Percentiles rank a stretch among this genome's conserved stretches.
Conservation (phyloP, 2,888 invertebrate species). For the Folsomia manolachei region DNA sequence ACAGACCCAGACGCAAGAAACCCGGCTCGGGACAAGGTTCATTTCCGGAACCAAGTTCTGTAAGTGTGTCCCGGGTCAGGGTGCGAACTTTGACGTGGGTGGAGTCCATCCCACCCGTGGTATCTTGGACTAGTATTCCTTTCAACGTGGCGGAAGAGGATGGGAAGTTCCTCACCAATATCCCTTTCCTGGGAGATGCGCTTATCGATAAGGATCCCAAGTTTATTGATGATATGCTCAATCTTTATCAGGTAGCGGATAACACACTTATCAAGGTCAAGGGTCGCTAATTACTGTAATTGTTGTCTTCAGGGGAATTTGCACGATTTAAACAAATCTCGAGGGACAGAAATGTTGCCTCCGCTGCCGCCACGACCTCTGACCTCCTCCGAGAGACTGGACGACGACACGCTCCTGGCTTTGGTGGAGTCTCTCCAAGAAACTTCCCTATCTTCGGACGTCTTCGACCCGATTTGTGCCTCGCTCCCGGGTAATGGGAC, state of each 20-base stretch:
- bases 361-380: neutral
- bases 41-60: too few species aligned
- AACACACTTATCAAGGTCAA: too few species aligned
- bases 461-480: slow-evolving; percentile 25
- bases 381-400: slow-evolving; percentile 29
- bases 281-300: neutral
- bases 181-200: slow-evolving; percentile 45
- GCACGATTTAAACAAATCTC: neutral
- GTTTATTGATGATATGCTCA: slow-evolving; percentile 43
- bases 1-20: neutral
- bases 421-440: neutral
- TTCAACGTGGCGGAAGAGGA: slow-evolving; percentile 43
- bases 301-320: neutral
- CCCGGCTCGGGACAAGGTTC: neutral
- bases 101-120: slow-evolving; percentile 32
- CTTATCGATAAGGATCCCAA: slow-evolving; percentile 43
- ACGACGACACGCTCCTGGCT: neutral
- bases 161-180: slow-evolving; percentile 42
- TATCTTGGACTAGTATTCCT: slow-evolving; percentile 40
- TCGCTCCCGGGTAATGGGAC: slow-evolving; percentile 34
- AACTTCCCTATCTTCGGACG: too few species aligned
- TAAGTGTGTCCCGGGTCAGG: too few species aligned
- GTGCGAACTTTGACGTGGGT: slow-evolving; percentile 27
- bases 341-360: too few species aligned
- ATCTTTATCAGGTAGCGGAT: slow-evolving; percentile 21